Conservation (phyloP, 1,140 invertebrate genomes). For the Amyelois transitella region DNA sequence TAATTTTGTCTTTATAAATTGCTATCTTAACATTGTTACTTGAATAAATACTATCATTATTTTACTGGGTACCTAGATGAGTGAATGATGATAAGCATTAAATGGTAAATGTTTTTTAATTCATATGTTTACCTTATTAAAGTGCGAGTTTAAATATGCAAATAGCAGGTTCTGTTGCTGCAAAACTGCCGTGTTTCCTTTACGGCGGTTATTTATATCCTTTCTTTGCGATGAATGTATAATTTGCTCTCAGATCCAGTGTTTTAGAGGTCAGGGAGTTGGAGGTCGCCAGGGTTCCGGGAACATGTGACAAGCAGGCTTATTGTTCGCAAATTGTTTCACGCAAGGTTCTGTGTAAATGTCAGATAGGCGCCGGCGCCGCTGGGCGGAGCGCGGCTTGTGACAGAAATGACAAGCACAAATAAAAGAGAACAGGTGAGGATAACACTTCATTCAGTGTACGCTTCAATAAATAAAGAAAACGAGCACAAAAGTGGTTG, state of each 20-base stretch:
- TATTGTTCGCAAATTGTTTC: slow-evolving; percentile 66
- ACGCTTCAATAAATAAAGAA: too few relatives aligned
- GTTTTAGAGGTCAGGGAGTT: slow-evolving; percentile 36
- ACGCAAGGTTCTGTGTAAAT: slow-evolving; percentile 62
- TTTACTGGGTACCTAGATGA: neutral
- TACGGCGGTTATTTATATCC: slow-evolving; percentile 3
- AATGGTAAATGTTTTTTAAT: neutral
- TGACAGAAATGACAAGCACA: neutral
- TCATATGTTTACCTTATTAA: neutral
- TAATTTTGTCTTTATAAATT: too few relatives aligned
- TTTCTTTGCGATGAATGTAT: slow-evolving; percentile 4
- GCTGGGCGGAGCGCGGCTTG: slow-evolving; percentile 15
- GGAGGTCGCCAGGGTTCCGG: slow-evolving; percentile 60
- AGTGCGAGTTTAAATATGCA: slow-evolving; percentile 1
- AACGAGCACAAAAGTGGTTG: too few relatives aligned
- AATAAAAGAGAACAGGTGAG: neutral
- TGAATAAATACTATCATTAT: neutral
- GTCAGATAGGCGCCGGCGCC: slow-evolving; percentile 59
- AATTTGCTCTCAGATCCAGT: slow-evolving; percentile 1
- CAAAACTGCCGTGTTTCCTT: slow-evolving; percentile 1
- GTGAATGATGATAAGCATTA: neutral
- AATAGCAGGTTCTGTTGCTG: slow-evolving; percentile 1
- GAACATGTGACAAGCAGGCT: slow-evolving; percentile 47
- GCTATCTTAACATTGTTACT: neutral
- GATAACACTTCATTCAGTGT: slow-evolving; percentile 2